A percentile compares a stretch with the other conserved stretches of the same genome.
Conservation (phyloP, 2,113 vertebrate genomes). For the Dasyprocta punctata region DNA sequence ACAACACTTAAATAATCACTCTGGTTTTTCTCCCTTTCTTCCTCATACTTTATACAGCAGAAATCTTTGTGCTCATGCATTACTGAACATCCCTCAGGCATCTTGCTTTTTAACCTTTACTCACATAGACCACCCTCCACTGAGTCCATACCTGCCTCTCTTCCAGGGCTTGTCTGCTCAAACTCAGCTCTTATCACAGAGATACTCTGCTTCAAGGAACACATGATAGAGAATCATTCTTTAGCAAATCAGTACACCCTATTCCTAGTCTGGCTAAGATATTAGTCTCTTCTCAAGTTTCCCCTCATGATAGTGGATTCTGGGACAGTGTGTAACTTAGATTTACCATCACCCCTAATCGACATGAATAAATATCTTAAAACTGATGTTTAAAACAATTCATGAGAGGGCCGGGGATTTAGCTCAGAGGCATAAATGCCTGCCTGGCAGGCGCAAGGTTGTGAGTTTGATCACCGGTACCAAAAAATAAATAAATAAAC, state of each 20-base stretch:
- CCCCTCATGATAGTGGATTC: background rate
- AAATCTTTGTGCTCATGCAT: background rate
- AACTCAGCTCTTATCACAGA: background rate
- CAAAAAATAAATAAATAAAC: too few relatives aligned
- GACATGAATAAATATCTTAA: background rate
- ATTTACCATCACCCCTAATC: background rate
- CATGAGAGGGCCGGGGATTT: too few relatives aligned
- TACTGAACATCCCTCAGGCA: background rate
- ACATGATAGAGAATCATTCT: background rate
- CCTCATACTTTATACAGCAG: background rate
- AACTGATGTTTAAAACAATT: background rate
- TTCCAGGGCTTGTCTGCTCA: background rate
- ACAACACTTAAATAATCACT: background rate
- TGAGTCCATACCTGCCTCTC: too few relatives aligned
- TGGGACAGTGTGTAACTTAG: background rate
- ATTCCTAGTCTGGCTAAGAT: background rate
- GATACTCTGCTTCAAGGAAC: background rate
- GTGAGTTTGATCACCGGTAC: too few relatives aligned
- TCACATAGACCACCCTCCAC: rapidly evolving
- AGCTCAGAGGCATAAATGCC: too few relatives aligned
- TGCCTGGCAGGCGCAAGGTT: too few relatives aligned
- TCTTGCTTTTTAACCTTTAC: background rate
- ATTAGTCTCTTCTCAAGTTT: background rate
- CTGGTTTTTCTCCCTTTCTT: background rate
- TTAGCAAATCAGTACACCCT: background rate